Evolutionary conservation across 2,888 invertebrate species (phyloP).

Genomic region (Drosophila yooni): DNA sequence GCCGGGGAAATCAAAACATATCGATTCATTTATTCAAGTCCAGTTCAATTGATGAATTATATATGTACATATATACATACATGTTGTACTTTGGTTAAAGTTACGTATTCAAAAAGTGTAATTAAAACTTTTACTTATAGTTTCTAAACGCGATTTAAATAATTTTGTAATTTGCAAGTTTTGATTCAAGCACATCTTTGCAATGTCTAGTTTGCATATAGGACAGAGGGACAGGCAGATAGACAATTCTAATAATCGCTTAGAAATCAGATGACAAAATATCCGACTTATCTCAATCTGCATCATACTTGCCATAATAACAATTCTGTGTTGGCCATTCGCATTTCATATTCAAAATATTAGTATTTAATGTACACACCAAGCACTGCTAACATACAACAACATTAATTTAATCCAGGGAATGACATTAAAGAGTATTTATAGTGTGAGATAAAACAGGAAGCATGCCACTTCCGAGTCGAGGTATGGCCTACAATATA

Average conservation of each 20-base stretch:
- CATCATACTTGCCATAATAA: background rate
- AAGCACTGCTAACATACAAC: background rate
- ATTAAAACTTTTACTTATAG: background rate
- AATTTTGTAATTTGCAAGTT: background rate
- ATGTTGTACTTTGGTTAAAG: background rate
- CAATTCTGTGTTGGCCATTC: background rate
- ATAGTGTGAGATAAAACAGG: background rate
- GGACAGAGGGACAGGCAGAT: too few relatives aligned
- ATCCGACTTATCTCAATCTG: background rate
- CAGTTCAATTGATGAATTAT: constrained; percentile 1
- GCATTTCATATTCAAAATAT: background rate
- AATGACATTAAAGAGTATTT: background rate
- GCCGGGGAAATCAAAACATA: background rate
- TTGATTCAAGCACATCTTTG: background rate
- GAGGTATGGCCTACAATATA: background rate
- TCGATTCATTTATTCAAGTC: constrained; percentile 9
- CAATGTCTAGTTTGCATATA: background rate
- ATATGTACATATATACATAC: background rate
- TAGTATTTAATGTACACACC: background rate
- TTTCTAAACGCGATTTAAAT: background rate
- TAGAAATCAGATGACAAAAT: background rate
- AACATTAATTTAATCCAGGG: background rate
- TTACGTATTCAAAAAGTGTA: background rate
- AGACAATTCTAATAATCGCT: background rate
- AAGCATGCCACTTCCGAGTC: background rate